Evolutionary conservation across 2,797 vertebrate species (phyloP).

Genomic region (Anabacerthia variegaticeps): DNA sequence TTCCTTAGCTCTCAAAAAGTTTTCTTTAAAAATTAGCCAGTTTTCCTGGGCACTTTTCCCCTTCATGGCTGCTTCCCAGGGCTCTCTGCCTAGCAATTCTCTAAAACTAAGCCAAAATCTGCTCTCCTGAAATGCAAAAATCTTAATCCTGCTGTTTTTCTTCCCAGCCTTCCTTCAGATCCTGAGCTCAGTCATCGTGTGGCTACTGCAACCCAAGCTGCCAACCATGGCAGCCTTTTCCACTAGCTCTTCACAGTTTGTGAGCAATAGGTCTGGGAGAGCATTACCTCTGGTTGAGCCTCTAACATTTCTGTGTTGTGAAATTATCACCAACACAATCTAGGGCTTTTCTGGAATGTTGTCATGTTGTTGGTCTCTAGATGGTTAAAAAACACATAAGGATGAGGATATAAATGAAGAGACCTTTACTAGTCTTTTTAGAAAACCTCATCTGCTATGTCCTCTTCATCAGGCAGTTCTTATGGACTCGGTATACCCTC

Average conservation of each 20-base stretch:
- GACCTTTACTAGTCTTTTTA: not conserved
- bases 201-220: not conserved
- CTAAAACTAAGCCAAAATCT: slow-evolving; percentile 22
- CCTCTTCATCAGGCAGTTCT: not conserved
- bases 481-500: not conserved
- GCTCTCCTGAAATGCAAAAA: not conserved
- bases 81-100: not conserved
- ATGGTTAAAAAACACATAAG: not conserved
- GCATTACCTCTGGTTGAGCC: not conserved
- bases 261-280: not conserved
- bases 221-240: not conserved
- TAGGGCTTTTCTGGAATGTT: not conserved
- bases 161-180: not conserved
- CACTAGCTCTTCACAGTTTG: not conserved
- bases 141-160: not conserved
- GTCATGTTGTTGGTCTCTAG: not conserved
- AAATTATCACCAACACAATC: not conserved
- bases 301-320: not conserved
- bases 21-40: slow-evolving; percentile 43
- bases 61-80: slow-evolving; percentile 34
- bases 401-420: not conserved
- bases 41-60: slow-evolving; percentile 34
- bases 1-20: not conserved
- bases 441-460: not conserved
- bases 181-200: not conserved